A percentile compares a stretch with the other conserved stretches of the same genome.
Conservation (phyloP, 2,797 vertebrate genomes). For the Sebastes taczanowskii region DNA sequence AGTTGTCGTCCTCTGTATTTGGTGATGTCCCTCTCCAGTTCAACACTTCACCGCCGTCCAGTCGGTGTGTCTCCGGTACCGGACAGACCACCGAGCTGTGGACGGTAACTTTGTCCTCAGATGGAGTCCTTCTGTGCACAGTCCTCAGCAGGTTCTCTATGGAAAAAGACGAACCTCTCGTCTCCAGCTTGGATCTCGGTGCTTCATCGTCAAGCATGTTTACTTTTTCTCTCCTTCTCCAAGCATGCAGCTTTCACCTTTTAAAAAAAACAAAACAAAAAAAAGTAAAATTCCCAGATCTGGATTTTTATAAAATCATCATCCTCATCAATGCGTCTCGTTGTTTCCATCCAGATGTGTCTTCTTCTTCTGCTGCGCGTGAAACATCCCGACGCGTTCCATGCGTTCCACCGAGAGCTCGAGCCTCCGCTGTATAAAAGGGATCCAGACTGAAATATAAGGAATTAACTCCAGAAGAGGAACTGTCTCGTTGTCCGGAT, state of each 20-base stretch:
- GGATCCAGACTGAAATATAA: conserved; percentile 15
- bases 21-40: conserved; percentile 77
- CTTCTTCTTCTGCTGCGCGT: conserved; percentile 5
- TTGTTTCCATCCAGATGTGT: neutral
- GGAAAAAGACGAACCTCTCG: conserved; percentile 87
- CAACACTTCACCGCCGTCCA: conserved; percentile 51
- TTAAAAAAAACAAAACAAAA: neutral
- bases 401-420: conserved; percentile 5
- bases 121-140: conserved; percentile 30
- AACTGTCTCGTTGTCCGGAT: conserved; percentile 29
- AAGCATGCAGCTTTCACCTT: neutral
- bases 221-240: neutral
- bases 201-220: conserved; percentile 84
- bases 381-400: conserved; percentile 27
- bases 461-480: conserved; percentile 49
- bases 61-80: conserved; percentile 42
- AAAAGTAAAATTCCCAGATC: neutral
- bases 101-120: conserved; percentile 17
- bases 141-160: conserved; percentile 89
- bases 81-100: conserved; percentile 32
- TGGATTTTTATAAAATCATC: conserved; percentile 17
- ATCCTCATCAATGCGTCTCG: neutral
- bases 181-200: conserved; percentile 72
- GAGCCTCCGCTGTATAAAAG: neutral
- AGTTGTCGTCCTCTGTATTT: conserved; percentile 65